phyloP scores from a whole-genome alignment of 2,888 invertebrate species.

The Argyresthia goedartella region DNA sequence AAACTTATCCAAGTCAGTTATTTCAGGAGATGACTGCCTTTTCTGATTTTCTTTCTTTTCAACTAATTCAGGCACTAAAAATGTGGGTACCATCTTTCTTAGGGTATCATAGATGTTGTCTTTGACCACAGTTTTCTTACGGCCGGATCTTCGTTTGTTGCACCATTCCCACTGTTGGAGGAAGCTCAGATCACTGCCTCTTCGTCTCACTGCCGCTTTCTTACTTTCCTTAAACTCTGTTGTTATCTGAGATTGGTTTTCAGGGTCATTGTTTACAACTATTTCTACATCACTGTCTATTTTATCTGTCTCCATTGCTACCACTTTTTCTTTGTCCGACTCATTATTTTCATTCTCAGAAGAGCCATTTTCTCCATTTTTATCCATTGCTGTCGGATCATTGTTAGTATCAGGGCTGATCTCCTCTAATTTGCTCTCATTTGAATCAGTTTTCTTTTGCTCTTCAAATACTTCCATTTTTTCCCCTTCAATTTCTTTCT shows the following conservation, averaged over 20 bases:
- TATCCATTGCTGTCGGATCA: conserved; percentile 20
- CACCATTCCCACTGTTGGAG: conserved; percentile 87
- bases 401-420: conserved; percentile 16
- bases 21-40: conserved; percentile 73
- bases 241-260: conserved; percentile 15
- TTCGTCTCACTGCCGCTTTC: conserved; percentile 70
- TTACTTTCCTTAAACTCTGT: conserved; percentile 38
- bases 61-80: conserved; percentile 57
- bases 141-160: conserved; percentile 63
- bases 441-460: conserved; percentile 27
- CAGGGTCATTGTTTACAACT: conserved; percentile 18
- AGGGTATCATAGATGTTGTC: conserved; percentile 77
- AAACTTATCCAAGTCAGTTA: conserved; percentile 73
- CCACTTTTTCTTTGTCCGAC: conserved; percentile 50
- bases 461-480: conserved; percentile 48
- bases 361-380: conserved; percentile 34
- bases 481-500: conserved; percentile 32
- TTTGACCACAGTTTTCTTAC: conserved; percentile 66
- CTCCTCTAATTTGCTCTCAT: conserved; percentile 31
- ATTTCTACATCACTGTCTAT: conserved; percentile 46
- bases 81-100: conserved; percentile 74
- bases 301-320: conserved; percentile 42
- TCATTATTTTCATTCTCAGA: conserved; percentile 54
- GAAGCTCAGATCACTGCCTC: conserved; percentile 79
- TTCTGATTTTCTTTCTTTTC: conserved; percentile 50